These are phyloP conservation scores for Ciconia maguari DNA, from an alignment of 2,113 vertebrate genomes.

Conservation along the genomic window DNA sequence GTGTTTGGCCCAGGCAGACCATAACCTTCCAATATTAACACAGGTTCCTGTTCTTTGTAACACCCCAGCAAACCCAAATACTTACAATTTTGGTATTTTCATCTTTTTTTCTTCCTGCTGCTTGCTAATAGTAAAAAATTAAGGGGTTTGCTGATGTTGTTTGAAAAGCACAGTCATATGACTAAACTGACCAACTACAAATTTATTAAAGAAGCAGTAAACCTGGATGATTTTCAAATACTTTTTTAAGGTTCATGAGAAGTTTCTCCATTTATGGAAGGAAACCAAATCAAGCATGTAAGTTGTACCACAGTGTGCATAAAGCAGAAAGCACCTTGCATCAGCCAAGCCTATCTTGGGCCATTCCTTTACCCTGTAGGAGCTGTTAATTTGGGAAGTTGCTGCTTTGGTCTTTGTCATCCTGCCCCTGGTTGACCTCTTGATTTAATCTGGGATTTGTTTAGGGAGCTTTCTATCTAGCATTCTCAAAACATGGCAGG, in stretches of 20 bases:
- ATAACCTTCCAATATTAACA: neutral
- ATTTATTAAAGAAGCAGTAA: neutral
- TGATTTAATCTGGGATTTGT: constrained; percentile 5
- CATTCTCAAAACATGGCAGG: neutral
- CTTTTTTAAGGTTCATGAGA: neutral
- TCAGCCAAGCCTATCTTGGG: neutral
- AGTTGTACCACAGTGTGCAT: neutral
- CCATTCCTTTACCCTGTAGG: neutral
- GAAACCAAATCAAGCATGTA: neutral
- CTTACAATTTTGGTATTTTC: neutral
- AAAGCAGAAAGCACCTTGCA: neutral
- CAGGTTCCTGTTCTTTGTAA: neutral
- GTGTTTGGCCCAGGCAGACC: neutral
- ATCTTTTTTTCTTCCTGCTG: neutral
- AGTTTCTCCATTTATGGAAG: neutral
- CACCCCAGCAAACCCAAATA: neutral
- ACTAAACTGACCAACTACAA: neutral
- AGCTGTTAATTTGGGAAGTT: neutral
- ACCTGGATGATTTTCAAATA: neutral
- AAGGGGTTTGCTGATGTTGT: neutral
- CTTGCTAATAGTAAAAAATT: neutral
- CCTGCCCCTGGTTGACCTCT: neutral
- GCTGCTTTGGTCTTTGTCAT: neutral
- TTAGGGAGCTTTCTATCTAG: neutral
- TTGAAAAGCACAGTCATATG: neutral